Evolutionary conservation across 37 sponge, comb jelly and placozoan genomes (phyloP).

Genomic region (Cliona cf. orientalis): DNA sequence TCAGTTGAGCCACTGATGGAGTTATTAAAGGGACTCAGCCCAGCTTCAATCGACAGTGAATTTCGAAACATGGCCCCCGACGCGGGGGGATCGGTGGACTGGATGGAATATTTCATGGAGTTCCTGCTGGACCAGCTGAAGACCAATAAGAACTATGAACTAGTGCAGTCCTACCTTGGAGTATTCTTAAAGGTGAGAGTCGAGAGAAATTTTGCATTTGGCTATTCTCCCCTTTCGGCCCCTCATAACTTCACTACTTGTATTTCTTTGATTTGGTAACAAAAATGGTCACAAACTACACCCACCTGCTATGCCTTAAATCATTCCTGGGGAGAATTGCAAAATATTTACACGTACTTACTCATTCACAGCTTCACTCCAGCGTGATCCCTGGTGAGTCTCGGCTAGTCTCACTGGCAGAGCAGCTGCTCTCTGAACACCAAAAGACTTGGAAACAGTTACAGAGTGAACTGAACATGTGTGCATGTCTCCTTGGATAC

Average conservation of each 20-base stretch:
- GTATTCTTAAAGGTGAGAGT: conserved; percentile 89
- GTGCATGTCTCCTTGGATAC: conserved; percentile 68
- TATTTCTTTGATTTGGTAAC: too few species aligned
- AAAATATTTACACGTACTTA: background rate
- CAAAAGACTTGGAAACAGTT: conserved; percentile 56
- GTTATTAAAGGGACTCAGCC: conserved; percentile 68
- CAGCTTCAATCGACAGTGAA: conserved; percentile 81
- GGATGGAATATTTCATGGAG: conserved; percentile 35
- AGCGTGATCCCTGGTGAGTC: conserved; percentile 9
- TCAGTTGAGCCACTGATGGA: conserved; percentile 53
- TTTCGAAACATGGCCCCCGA: conserved; percentile 70
- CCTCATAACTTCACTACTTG: too few species aligned
- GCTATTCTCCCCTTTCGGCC: too few species aligned
- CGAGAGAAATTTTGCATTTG: too few species aligned
- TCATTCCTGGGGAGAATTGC: too few species aligned
- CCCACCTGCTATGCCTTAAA: too few species aligned
- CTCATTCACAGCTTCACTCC: conserved; percentile 50
- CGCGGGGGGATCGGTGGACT: conserved; percentile 63
- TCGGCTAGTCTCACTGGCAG: conserved; percentile 2
- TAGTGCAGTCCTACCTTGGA: conserved; percentile 76
- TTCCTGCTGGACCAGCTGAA: conserved; percentile 60
- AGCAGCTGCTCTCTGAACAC: conserved; percentile 56
- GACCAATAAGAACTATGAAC: conserved; percentile 72
- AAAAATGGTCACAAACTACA: too few species aligned
- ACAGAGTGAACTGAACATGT: conserved; percentile 60